Evolutionary conservation across 2,888 invertebrate species (phyloP).

Genomic region (Cepaea hortensis): DNA sequence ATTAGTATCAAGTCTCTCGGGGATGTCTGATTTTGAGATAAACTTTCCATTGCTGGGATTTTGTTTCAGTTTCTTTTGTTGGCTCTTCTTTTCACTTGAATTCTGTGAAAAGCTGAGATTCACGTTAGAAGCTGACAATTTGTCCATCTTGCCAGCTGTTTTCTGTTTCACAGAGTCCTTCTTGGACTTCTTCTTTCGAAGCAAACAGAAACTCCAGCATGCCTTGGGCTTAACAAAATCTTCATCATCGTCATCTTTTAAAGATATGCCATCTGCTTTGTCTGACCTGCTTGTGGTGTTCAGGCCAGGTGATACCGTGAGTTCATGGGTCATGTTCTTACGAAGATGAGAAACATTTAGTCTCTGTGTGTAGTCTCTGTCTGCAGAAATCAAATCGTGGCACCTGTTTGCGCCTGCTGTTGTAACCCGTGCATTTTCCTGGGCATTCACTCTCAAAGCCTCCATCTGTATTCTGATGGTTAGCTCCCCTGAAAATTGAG

Average conservation of each 20-base stretch:
- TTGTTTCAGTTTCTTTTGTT: no score
- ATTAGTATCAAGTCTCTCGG: no score
- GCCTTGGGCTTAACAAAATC: constrained; percentile 52
- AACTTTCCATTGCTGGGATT: no score
- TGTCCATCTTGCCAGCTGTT: constrained; percentile 12
- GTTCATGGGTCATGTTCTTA: not conserved
- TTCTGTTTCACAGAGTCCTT: constrained; percentile 49
- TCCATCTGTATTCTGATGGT: constrained; percentile 67
- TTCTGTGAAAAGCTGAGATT: not conserved
- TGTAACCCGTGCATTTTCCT: no score
- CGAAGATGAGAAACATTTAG: not conserved
- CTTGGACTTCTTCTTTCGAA: constrained; percentile 48
- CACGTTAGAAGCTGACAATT: no score
- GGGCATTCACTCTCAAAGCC: constrained; percentile 44
- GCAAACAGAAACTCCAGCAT: constrained; percentile 64
- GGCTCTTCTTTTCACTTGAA: not conserved
- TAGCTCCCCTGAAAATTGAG: constrained; percentile 63
- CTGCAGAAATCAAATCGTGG: not conserved
- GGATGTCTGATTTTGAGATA: no score
- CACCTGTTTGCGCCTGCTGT: not conserved
- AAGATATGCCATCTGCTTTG: not conserved
- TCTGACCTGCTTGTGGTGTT: not conserved
- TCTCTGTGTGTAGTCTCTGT: not conserved
- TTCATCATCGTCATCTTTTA: constrained; percentile 53
- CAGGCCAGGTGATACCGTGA: not conserved